Evolutionary conservation across 2,888 invertebrate species (phyloP).

Genomic region (Oeneis ivallda): DNA sequence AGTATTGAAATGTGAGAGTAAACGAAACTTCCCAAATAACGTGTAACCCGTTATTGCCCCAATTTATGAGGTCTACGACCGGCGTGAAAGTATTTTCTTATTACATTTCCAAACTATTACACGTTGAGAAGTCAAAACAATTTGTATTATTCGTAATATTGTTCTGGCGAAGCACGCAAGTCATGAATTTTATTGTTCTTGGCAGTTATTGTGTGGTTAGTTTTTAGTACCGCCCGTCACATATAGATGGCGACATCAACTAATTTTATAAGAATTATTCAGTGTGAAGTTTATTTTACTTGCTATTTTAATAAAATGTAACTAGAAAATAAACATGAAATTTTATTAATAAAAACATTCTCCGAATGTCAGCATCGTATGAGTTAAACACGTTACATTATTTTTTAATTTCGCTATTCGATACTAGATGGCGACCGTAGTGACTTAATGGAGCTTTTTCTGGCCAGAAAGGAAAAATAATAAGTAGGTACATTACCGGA

Average conservation of each 20-base stretch:
- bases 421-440: slow-evolving; percentile 48
- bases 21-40: slow-evolving; percentile 9
- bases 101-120: slow-evolving; percentile 10
- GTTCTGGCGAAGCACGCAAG: background rate
- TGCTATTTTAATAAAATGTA: background rate
- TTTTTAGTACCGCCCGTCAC: slow-evolving; percentile 2
- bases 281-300: background rate
- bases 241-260: slow-evolving; percentile 7
- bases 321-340: background rate
- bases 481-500: background rate
- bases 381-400: no score
- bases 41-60: background rate
- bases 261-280: background rate
- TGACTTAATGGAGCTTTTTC: background rate
- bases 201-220: background rate
- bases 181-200: slow-evolving; percentile 4
- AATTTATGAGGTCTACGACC: slow-evolving; percentile 28
- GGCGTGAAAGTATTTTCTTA: slow-evolving; percentile 24
- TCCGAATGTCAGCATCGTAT: no score
- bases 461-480: background rate
- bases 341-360: background rate
- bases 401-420: slow-evolving; percentile 41
- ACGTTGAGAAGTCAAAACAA: slow-evolving; percentile 13
- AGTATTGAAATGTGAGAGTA: background rate
- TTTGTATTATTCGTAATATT: slow-evolving; percentile 10